Conservation (phyloP, 1,140 invertebrate genomes). For the Trichogramma pretiosum region DNA sequence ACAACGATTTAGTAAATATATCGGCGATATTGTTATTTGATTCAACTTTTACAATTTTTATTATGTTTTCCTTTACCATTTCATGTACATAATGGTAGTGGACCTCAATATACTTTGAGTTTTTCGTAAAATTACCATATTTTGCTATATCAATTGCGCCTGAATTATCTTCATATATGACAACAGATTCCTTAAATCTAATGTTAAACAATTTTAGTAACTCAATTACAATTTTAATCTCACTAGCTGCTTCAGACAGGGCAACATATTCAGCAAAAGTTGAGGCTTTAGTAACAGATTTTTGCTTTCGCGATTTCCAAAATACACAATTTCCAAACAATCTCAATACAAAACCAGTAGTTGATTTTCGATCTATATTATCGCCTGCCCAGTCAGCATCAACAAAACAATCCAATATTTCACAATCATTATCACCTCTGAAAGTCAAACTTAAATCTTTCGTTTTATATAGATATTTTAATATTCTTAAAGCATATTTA, state of each 20-base stretch:
- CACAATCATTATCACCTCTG: not conserved
- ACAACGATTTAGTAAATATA: not conserved
- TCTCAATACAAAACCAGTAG: constrained; percentile 15
- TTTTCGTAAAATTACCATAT: too few species aligned
- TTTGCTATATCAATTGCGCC: not conserved
- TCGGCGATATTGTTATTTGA: not conserved
- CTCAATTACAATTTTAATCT: not conserved
- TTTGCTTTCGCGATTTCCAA: constrained; percentile 1
- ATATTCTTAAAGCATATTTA: constrained; percentile 10
- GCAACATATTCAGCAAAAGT: not conserved
- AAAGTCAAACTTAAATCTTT: constrained; percentile 2
- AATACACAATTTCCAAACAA: constrained; percentile 13
- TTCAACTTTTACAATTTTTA: too few species aligned
- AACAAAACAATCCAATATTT: constrained; percentile 11
- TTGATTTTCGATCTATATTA: constrained; percentile 19
- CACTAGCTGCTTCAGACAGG: not conserved
- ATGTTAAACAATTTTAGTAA: not conserved
- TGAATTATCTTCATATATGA: not conserved
- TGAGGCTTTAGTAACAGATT: not conserved
- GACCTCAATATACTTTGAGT: too few species aligned
- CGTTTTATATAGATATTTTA: constrained; percentile 7
- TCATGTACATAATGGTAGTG: constrained; percentile 2
- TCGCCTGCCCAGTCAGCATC: constrained; percentile 18
- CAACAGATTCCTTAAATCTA: not conserved
- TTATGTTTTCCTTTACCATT: not conserved